Evolutionary conservation across 2,888 invertebrate species (phyloP), one percentile per base, ranked within the genome.

Genomic region (Steinernema hermaphroditum): DNA sequence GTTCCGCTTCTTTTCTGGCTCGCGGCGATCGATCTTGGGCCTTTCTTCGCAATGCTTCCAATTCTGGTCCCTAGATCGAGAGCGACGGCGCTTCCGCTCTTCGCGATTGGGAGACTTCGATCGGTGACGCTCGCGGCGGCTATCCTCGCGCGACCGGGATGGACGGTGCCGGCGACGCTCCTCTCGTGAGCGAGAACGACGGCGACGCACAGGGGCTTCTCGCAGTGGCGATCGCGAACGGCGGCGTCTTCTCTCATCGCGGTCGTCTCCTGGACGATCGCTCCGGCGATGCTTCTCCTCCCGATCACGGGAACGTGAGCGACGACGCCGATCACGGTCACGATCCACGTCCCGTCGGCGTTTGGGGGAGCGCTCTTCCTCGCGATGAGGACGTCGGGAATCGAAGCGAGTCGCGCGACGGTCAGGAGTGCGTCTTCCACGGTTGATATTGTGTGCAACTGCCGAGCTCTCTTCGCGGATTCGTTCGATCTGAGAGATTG

Each of bases 391-490:
- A 12, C 24, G 12, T 19, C 50, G 50, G 22, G 2, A 12, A 24
- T 50, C 50, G 24, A 50, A 50, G 1, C 50, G 19, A 24, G 32
- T 62, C 1, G 62, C 2, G 8, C 32, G 34, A 2, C 62, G 62
- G 14, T 62, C 62, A 2, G 62, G 32, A 1, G 62, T 32, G 12
- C 50, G 50, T 24, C 50, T 19, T 22, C 50, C 50, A 54, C 62
- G 62, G 34, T 62, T 62, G 34, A 62, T 62, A 19, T 62, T 22
- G 16, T 2, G 22, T 2, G 62, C 62, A 8, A 62, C 62, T 9
- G 32, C 62, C 1, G 14, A n/a, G 32, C 62, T 62, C n/a, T 62
- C 62, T n/a, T 62, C 62, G 6, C 62, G 62, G 27, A 62, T 62
- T 4, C 62, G 22, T 32, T 62, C 62, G n/a, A 62, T 62, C 62